Conservation (phyloP, 2,113 vertebrate species). For the Corythornis madagascariensis region DNA sequence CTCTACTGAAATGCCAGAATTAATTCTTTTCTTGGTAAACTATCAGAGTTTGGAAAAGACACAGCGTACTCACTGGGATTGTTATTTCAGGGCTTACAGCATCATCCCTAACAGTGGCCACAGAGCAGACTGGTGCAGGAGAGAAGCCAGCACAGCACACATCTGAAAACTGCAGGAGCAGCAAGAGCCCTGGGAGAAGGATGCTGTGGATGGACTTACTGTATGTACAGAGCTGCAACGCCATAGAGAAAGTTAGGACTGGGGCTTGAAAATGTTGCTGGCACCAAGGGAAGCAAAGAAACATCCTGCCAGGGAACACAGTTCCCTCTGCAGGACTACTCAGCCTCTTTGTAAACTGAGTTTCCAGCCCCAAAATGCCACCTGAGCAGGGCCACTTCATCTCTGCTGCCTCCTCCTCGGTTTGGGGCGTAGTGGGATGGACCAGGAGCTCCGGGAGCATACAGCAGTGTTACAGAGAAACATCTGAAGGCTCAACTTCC, state of each 20-base stretch:
- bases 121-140: background rate
- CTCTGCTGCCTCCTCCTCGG: rapidly evolving
- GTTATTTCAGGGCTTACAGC: background rate
- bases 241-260: background rate
- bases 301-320: background rate
- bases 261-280: background rate
- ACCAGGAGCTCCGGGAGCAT: background rate
- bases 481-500: rapidly evolving
- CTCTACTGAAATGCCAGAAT: conserved; percentile 18
- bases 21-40: conserved; percentile 26
- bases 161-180: background rate
- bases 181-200: background rate
- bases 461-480: background rate
- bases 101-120: background rate
- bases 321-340: background rate
- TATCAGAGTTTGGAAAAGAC: background rate
- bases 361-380: background rate
- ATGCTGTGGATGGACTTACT: background rate
- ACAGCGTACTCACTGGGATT: rapidly evolving
- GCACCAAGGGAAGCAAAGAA: background rate
- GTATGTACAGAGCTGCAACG: background rate
- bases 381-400: background rate
- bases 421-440: background rate
- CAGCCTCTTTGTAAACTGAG: background rate
- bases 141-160: rapidly evolving